A percentile compares a stretch with the other conserved stretches of the same genome.
These are phyloP conservation scores for Melanerpes formicivorus DNA, from an alignment of 2,113 vertebrate species.

Conservation along the genomic window DNA sequence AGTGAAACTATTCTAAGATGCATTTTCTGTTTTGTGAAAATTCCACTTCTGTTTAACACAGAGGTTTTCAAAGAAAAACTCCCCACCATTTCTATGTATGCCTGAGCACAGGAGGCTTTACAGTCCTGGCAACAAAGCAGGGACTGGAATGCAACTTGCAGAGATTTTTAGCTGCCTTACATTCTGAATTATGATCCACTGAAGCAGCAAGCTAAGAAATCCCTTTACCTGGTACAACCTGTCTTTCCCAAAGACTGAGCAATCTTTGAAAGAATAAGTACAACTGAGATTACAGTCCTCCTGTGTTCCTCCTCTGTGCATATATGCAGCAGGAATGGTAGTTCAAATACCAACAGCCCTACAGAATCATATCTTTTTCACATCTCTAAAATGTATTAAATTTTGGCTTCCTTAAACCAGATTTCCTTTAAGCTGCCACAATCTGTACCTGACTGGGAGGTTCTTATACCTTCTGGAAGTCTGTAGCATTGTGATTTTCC, in stretches of 20 bases:
- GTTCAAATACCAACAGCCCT: background rate
- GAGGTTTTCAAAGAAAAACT: background rate
- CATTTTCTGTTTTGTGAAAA: background rate
- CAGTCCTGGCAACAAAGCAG: background rate
- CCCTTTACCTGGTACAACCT: background rate
- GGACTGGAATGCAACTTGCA: background rate
- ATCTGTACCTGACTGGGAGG: background rate
- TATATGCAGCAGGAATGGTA: background rate
- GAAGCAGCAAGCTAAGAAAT: background rate
- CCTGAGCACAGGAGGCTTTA: background rate
- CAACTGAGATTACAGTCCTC: background rate
- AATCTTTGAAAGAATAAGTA: background rate
- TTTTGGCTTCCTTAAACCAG: background rate
- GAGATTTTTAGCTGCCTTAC: background rate
- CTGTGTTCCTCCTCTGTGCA: background rate
- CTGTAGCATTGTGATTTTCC: background rate
- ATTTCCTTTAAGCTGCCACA: background rate
- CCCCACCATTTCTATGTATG: background rate
- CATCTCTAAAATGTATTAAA: background rate
- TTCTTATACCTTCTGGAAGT: background rate
- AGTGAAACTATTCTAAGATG: background rate
- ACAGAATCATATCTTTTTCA: background rate
- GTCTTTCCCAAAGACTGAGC: background rate
- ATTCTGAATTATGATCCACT: background rate
- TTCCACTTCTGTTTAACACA: background rate